These are phyloP conservation scores for Leptodirus hochenwartii DNA, from an alignment of 2,888 invertebrate genomes.

Conservation along the genomic window DNA sequence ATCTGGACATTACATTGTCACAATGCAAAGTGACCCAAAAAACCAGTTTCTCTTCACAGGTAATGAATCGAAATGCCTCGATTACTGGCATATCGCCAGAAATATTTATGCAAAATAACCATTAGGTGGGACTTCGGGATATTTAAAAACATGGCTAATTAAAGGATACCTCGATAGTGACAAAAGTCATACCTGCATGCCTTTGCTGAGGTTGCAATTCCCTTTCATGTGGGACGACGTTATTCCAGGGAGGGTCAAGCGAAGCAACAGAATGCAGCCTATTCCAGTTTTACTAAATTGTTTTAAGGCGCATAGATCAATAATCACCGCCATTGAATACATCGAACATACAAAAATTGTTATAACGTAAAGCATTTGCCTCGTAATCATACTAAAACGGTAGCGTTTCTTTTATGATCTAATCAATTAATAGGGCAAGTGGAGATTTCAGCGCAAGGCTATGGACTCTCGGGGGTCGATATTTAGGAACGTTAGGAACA, in stretches of 20 bases:
- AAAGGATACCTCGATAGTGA: slow-evolving; percentile 40
- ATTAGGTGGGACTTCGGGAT: slow-evolving; percentile 45
- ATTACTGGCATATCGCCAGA: background rate
- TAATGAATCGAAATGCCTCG: no score
- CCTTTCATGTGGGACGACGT: slow-evolving; percentile 54
- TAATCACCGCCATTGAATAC: slow-evolving; percentile 46
- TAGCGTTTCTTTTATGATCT: background rate
- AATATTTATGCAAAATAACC: no score
- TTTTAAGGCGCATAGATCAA: slow-evolving; percentile 50
- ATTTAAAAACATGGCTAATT: slow-evolving; percentile 65
- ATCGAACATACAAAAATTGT: slow-evolving; percentile 46
- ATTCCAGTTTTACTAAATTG: slow-evolving; percentile 49
- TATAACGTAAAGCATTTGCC: slow-evolving; percentile 34
- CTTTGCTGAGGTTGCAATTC: slow-evolving; percentile 43
- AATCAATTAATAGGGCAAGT: slow-evolving; percentile 18
- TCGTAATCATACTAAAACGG: slow-evolving; percentile 20
- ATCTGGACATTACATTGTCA: slow-evolving; percentile 43
- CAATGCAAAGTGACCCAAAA: slow-evolving; percentile 48
- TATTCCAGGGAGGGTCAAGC: slow-evolving; percentile 48
- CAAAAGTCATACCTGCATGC: slow-evolving; percentile 38
- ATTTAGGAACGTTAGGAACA: slow-evolving; percentile 57
- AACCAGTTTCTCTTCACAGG: slow-evolving; percentile 59
- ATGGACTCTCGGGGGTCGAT: slow-evolving; percentile 51
- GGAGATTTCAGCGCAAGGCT: slow-evolving; percentile 45
- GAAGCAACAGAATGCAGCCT: slow-evolving; percentile 38